A percentile compares a stretch with the other conserved stretches of the same genome.
Conservation (phyloP, 1,140 invertebrate genomes). For the Listronotus bonariensis region DNA sequence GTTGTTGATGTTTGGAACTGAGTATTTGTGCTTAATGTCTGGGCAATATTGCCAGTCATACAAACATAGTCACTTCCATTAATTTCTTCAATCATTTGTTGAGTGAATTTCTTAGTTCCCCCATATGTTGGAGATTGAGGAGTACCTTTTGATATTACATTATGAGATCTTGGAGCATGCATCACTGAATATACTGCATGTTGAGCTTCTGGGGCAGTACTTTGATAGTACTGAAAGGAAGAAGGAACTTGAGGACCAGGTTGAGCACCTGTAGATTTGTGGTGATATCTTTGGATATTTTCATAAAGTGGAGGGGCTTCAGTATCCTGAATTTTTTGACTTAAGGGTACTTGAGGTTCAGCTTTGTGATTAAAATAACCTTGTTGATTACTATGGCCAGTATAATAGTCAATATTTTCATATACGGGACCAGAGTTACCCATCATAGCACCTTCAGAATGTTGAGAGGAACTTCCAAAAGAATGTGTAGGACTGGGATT, state of each 20-base stretch:
- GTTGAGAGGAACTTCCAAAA: slow-evolving; percentile 65
- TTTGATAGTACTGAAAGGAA: slow-evolving; percentile 29
- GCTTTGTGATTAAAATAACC: slow-evolving; percentile 63
- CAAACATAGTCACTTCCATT: slow-evolving; percentile 73
- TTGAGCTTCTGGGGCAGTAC: slow-evolving; percentile 52
- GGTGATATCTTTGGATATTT: slow-evolving; percentile 67
- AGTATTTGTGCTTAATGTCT: slow-evolving; percentile 49
- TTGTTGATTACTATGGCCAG: slow-evolving; percentile 59
- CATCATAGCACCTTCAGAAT: slow-evolving; percentile 61
- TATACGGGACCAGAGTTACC: slow-evolving; percentile 68
- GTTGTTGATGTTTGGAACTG: slow-evolving; percentile 54
- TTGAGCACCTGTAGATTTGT: slow-evolving; percentile 44
- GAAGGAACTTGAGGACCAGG: slow-evolving; percentile 49
- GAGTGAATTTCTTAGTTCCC: slow-evolving; percentile 34
- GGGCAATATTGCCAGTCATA: slow-evolving; percentile 66
- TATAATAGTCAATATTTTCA: slow-evolving; percentile 81
- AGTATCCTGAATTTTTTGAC: slow-evolving; percentile 54
- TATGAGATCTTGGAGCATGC: slow-evolving; percentile 38
- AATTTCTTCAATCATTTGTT: slow-evolving; percentile 61
- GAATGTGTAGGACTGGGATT: slow-evolving; percentile 58
- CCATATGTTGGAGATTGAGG: slow-evolving; percentile 34
- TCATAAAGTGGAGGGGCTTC: slow-evolving; percentile 69
- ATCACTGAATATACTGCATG: slow-evolving; percentile 49
- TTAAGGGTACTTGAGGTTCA: slow-evolving; percentile 66
- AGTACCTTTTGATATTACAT: slow-evolving; percentile 5